phyloP scores from a whole-genome alignment of 2,797 vertebrate genomes.

The Centroberyx gerrardi region DNA sequence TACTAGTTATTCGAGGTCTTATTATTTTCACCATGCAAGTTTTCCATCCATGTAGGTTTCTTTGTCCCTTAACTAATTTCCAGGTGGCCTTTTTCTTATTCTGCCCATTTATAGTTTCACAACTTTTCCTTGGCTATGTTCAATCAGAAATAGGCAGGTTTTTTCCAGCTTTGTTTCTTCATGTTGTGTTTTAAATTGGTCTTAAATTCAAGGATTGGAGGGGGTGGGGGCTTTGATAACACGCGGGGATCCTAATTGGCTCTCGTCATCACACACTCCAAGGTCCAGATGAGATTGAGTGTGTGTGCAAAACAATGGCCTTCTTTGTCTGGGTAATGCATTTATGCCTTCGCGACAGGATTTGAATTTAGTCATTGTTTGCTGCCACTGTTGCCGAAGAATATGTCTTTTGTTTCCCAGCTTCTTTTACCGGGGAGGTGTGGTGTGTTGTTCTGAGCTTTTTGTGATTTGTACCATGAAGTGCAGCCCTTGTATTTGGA shows the following conservation, averaged over 20 bases:
- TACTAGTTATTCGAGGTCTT: too few relatives aligned
- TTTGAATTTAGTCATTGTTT: slow-evolving; percentile 29
- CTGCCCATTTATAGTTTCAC: too few relatives aligned
- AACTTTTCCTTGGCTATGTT: too few relatives aligned
- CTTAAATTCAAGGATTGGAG: background rate
- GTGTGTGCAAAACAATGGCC: slow-evolving; percentile 37
- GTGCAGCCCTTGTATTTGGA: too few relatives aligned
- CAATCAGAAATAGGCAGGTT: too few relatives aligned
- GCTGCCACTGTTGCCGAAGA: background rate
- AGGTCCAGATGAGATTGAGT: slow-evolving; percentile 31
- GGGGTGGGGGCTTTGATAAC: slow-evolving; percentile 25
- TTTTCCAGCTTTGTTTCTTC: too few relatives aligned
- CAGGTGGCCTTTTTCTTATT: too few relatives aligned
- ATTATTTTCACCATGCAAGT: too few relatives aligned
- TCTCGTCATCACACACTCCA: slow-evolving; percentile 26
- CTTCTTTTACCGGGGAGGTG: too few relatives aligned
- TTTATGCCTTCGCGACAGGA: slow-evolving; percentile 30
- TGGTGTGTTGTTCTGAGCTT: background rate
- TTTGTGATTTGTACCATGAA: background rate
- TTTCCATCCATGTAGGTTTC: too few relatives aligned
- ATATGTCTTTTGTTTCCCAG: background rate
- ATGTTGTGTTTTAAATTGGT: too few relatives aligned
- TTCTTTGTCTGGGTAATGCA: slow-evolving; percentile 43
- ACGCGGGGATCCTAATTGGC: slow-evolving; percentile 37
- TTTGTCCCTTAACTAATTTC: too few relatives aligned